Base-by-base conservation (phyloP, 1,140 invertebrate species). In the Listronotus bonariensis region DNA sequence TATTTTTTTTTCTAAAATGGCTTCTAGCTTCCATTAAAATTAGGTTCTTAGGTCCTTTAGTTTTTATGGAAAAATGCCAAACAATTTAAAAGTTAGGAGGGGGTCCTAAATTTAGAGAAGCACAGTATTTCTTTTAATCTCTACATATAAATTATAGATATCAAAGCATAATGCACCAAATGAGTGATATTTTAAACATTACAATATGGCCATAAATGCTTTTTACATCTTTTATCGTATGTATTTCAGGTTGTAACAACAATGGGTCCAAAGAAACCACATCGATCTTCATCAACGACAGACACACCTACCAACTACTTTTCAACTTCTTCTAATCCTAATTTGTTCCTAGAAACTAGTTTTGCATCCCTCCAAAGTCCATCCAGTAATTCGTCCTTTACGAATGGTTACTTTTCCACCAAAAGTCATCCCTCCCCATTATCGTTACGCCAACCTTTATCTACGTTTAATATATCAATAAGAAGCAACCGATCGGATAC, bases 271-370 rank as follows among this genome's bases (percentile, higher is more conserved):
- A 82, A 85, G 51, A 90, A 90, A 77, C 88, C 88, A 7, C 87
- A 88, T 74, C 83, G 88, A 18, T 69, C 79, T 14, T 61, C 73
- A 4, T 71, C 68, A 34, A 71, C 64, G 52, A 64, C 60, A 77
- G 59, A 70, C 76, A 56, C 59, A 42, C 53, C 64, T 8, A 63
- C 64, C 68, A 76, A 62, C 51, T 79, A 68, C 41, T 65, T 66
- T 48, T 79, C 76, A 67, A 76, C 68, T 77, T 59, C 79, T 74
- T 60, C 81, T 78, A 48, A 84, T 80, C 51, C 85, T 81, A 63
- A 83, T 57, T 76, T 90, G 11, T 89, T 86, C 68, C 78, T 91
- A 53, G 90, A 92, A 76, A 92, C 90, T 1, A 90, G 88, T 69
- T 91, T 92, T 77, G 88, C 89, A 3, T 88, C 86, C 51, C 74